Evolutionary conservation across 2,113 vertebrate species (phyloP), one percentile per base, ranked within the genome.

Genomic region (Coregonus clupeaformis): DNA sequence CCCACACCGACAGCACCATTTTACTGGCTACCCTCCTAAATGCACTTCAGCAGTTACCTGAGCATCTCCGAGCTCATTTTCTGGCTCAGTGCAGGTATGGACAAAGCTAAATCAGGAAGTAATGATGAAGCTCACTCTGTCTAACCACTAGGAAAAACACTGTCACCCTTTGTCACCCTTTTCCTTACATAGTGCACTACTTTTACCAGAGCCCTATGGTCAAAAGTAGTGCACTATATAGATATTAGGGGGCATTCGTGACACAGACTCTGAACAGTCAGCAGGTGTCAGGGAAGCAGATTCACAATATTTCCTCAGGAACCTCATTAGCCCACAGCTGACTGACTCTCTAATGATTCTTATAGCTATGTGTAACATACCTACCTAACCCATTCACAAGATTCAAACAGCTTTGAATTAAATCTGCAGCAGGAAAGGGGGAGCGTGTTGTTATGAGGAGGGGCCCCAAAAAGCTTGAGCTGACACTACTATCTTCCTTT

Each of bases 1-100:
- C 52, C 36, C 36, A 42, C 9, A 42, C 36, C 36, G 9, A 42
- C 52, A 6, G 52, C 52, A 55, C 18, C 1, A 16, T 20, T 55
- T 55, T 55, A 55, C 63, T n/a, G 32, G 68, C 75, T 42, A 66
- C 71, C 36, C 72, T 55, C 76, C 80, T 68, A 74, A 55, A 55
- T 55, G 52, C 52, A 13, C 49, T 85, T 82, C 85, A 25, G 29
- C 82, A 77, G 85, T n/a, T 68, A 68, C 29, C 64, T 66, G 9
- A 47, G 36, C 49, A 72, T 83, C 82, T 81, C 74, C 63, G 71
- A 75, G 73, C 75, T 86, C 76, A 84, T 87, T 87, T 85, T 87
- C 72, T 77, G 75, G 27, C 74, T 75, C 70, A 82, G 73, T 76
- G 74, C 74, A 82, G 74, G 52, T 71, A 69, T 66, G 57, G 81